Conservation (phyloP, 2,888 invertebrate species). For the Tanypteryx hageni region DNA sequence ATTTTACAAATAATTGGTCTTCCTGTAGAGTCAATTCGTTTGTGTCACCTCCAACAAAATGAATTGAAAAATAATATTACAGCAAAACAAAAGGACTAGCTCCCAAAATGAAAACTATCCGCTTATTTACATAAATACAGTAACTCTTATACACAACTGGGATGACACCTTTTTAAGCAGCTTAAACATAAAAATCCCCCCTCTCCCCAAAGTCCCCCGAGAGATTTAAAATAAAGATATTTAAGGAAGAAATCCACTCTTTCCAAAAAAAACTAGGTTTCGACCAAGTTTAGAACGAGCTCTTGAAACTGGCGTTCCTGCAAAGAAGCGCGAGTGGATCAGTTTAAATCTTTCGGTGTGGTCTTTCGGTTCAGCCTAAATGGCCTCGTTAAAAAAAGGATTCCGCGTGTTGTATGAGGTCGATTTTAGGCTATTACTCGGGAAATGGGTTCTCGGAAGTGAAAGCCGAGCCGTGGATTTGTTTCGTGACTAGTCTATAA, state of each 20-base stretch:
- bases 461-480: not conserved
- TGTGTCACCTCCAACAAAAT: too few relatives aligned
- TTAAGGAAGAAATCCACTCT: not conserved
- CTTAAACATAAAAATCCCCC: too few relatives aligned
- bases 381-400: slow-evolving; percentile 40
- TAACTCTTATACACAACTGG: too few relatives aligned
- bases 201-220: too few relatives aligned
- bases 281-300: not conserved
- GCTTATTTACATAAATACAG: too few relatives aligned
- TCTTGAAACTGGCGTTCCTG: slow-evolving; percentile 3
- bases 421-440: slow-evolving; percentile 18
- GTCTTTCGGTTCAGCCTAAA: slow-evolving; percentile 17
- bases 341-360: slow-evolving; percentile 25
- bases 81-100: too few relatives aligned
- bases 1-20: too few relatives aligned
- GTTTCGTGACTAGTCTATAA: slow-evolving; percentile 16
- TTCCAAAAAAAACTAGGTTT: not conserved
- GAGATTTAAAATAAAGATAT: not conserved
- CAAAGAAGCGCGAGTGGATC: not conserved
- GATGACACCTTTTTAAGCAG: too few relatives aligned
- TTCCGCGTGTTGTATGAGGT: slow-evolving; percentile 25
- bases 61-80: too few relatives aligned
- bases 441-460: not conserved
- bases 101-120: too few relatives aligned
- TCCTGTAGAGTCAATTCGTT: too few relatives aligned